Base-by-base conservation (phyloP, 2,113 vertebrate species). In the Chiloscyllium plagiosum region DNA sequence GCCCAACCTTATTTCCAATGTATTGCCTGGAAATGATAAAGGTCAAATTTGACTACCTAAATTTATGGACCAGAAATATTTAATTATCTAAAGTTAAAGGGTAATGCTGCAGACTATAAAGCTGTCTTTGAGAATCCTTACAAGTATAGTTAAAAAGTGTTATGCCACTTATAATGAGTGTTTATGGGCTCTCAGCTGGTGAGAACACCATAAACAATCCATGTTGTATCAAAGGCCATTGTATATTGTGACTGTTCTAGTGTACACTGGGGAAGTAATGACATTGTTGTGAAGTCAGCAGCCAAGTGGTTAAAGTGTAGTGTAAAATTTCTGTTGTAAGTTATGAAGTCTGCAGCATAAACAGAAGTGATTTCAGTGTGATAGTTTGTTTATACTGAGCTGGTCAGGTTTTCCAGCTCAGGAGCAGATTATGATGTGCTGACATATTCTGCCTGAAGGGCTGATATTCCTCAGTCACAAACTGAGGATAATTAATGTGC, bases 381-480 rank as follows among this genome's bases (percentile, higher is more conserved):
- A 95, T 72, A 61, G 24, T 26, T 95, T 95, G 94, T 95, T 95
- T 95, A 95, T 72, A 95, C 26, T 95, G 94, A 47, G 50, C 69
- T 95, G 68, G 86, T 92, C n/a, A 12, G 83, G 76, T 66, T 87
- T 89, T 85, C 42, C 96, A 76, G 96, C 29, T 72, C 96, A 96
- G 90, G 56, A 83, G 0, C 1, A 96, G 96, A 93, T 96, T 96
- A 96, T 96, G 97, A 96, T 95, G 68, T 96, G 83, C 96, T 96
- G 96, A 97, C 95, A 0, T 96, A 95, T 87, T 95, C 96, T 96
- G 96, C 96, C 96, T 69, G 96, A 0, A 0, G 86, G 96, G 96
- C 96, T 97, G 97, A 97, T 95, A 96, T 96, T 97, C 96, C 96
- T 97, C 97, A 97, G 97, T 97, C 96, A 96, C 96, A 96, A 96